Percentiles rank a stretch among this genome's conserved stretches.
phyloP scores from a whole-genome alignment of 2,113 vertebrate species.

The Forbesichthys papilliferus region DNA sequence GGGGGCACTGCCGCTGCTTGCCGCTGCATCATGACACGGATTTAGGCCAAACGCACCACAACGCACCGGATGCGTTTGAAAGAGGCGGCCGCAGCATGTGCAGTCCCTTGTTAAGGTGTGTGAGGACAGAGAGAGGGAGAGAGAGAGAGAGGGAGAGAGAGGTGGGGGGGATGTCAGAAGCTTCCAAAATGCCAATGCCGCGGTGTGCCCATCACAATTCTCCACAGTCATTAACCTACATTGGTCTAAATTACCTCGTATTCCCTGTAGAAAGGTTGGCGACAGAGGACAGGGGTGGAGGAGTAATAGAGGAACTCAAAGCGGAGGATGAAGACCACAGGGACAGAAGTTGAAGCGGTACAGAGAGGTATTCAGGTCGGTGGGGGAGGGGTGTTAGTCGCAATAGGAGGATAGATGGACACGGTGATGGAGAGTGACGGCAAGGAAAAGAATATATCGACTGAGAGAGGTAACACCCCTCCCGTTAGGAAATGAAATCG shows the following conservation, averaged over 20 bases:
- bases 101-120: not conserved
- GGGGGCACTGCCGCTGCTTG: too few relatives aligned
- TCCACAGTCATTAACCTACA: conserved; percentile 74
- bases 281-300: not conserved
- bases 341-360: not conserved
- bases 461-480: conserved; percentile 21
- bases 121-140: not conserved
- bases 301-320: conserved; percentile 21
- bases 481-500: conserved; percentile 67
- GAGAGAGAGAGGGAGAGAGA: not conserved
- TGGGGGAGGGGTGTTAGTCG: not conserved
- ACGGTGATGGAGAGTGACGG: not conserved
- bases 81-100: not conserved
- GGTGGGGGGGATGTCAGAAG: conserved; percentile 53
- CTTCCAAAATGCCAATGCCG: conserved; percentile 51
- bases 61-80: not conserved
- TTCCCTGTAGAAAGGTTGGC: conserved; percentile 51
- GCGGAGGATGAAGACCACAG: conserved; percentile 35
- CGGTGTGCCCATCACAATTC: conserved; percentile 54
- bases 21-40: too few relatives aligned
- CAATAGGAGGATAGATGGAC: not conserved
- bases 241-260: conserved; percentile 65
- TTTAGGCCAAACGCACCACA: too few relatives aligned
- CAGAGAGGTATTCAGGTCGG: not conserved
- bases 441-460: not conserved